These are phyloP conservation scores for Cerastis rubricosa DNA, from an alignment of 2,888 invertebrate species.

Conservation along the genomic window DNA sequence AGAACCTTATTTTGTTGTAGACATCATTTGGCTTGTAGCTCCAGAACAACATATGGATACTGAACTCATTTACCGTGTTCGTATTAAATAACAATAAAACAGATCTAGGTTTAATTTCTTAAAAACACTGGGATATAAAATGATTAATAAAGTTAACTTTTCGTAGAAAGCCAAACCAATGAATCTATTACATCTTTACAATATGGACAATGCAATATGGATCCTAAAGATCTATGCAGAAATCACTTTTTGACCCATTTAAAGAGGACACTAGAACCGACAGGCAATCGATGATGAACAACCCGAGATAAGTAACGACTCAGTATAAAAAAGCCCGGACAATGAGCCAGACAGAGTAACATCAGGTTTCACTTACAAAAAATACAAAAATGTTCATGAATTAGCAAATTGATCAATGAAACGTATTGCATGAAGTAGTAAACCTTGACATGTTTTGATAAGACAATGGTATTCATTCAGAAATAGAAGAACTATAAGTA, in stretches of 20 bases:
- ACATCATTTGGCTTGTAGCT: neutral
- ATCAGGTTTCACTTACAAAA: neutral
- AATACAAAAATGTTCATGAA: neutral
- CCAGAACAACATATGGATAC: neutral
- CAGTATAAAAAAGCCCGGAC: conserved; percentile 16
- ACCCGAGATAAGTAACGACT: conserved; percentile 25
- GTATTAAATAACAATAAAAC: conserved; percentile 12
- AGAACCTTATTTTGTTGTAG: neutral
- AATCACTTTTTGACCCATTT: conserved; percentile 5
- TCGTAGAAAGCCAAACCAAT: neutral
- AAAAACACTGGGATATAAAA: neutral
- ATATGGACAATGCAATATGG: neutral
- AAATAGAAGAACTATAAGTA: conserved; percentile 1
- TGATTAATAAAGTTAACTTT: neutral
- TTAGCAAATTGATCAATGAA: conserved; percentile 47
- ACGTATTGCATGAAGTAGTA: conserved; percentile 15
- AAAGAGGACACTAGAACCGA: conserved; percentile 16
- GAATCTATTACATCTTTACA: neutral
- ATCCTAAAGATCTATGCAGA: neutral
- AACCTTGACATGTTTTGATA: conserved; percentile 54
- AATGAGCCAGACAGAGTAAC: conserved; percentile 6
- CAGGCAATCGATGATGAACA: conserved; percentile 32
- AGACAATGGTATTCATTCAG: conserved; percentile 38
- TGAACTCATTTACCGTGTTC: conserved; percentile 23
- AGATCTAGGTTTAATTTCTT: neutral